These are phyloP conservation scores for Spatulosminthurus flaviceps DNA, from an alignment of 2,888 invertebrate species.

Conservation along the genomic window DNA sequence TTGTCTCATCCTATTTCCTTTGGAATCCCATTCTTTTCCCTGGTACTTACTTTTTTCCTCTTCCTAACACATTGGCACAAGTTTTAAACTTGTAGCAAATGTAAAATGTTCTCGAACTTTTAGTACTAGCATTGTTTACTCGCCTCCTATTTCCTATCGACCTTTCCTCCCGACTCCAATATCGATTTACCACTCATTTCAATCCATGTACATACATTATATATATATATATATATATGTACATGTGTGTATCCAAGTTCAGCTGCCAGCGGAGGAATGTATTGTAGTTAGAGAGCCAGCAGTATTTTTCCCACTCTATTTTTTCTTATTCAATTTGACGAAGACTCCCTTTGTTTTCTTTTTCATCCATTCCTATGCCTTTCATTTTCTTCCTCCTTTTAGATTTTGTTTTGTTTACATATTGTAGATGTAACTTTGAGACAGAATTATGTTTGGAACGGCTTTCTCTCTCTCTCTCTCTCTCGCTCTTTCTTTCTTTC, in stretches of 20 bases:
- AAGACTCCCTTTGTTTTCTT: not conserved
- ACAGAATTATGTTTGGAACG: too few relatives aligned
- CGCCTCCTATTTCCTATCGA: slow-evolving; percentile 21
- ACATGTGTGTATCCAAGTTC: not conserved
- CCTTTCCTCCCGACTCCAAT: slow-evolving; percentile 39
- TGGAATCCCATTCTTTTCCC: not conserved
- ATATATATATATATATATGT: too few relatives aligned
- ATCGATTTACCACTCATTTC: slow-evolving; percentile 49
- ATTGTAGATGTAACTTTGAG: too few relatives aligned
- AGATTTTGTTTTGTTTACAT: not conserved
- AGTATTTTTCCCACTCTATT: not conserved
- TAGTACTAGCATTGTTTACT: not conserved
- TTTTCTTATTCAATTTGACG: slow-evolving; percentile 11
- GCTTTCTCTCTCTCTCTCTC: too few relatives aligned
- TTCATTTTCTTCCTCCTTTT: too few relatives aligned
- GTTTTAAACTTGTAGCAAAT: slow-evolving; percentile 5
- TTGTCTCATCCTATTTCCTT: not conserved
- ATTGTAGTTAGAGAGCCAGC: too few relatives aligned
- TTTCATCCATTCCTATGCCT: not conserved
- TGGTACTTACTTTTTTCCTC: not conserved
- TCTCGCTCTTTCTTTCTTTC: too few relatives aligned
- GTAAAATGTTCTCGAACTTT: slow-evolving; percentile 5
- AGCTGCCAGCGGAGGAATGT: too few relatives aligned
- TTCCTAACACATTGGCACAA: not conserved
- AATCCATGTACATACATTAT: slow-evolving; percentile 32